Evolutionary conservation across 2,113 vertebrate species (phyloP).

Genomic region (Sardina pilchardus): DNA sequence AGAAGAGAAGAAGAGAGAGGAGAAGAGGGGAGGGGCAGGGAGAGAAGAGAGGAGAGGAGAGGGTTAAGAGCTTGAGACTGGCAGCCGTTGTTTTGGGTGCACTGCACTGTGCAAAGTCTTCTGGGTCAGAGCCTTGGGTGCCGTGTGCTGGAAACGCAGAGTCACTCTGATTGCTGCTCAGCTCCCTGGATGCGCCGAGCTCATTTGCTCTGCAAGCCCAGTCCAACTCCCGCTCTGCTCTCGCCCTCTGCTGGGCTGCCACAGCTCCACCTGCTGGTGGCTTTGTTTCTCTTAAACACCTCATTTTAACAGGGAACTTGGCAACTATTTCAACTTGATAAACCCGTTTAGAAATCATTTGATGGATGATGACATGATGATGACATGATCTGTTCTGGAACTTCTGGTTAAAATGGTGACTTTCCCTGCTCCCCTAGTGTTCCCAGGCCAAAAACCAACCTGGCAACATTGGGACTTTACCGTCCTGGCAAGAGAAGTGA

Average conservation of each 20-base stretch:
- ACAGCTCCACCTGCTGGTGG: slow-evolving; percentile 57
- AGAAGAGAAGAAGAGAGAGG: background rate
- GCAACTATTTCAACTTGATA: too few relatives aligned
- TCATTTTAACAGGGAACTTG: too few relatives aligned
- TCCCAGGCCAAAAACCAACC: too few relatives aligned
- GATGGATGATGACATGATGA: too few relatives aligned
- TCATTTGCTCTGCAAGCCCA: background rate
- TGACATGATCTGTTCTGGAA: too few relatives aligned
- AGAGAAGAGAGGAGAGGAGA: background rate
- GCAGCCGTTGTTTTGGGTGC: slow-evolving; percentile 46
- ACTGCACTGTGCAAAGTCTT: slow-evolving; percentile 8
- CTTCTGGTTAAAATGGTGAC: too few relatives aligned
- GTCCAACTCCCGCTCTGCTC: background rate
- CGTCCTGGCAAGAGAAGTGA: too few relatives aligned
- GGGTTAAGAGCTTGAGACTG: slow-evolving; percentile 44
- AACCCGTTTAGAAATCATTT: too few relatives aligned
- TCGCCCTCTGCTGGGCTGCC: background rate
- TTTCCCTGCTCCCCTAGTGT: too few relatives aligned
- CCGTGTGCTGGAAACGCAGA: background rate
- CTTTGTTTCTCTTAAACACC: background rate
- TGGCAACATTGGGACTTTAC: too few relatives aligned
- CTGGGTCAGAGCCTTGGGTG: slow-evolving; percentile 14
- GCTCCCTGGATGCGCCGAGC: background rate
- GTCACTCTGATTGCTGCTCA: background rate
- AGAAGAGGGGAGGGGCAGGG: background rate